Base-by-base conservation (phyloP, 2,797 vertebrate species). In the Oreochromis grahami region DNA sequence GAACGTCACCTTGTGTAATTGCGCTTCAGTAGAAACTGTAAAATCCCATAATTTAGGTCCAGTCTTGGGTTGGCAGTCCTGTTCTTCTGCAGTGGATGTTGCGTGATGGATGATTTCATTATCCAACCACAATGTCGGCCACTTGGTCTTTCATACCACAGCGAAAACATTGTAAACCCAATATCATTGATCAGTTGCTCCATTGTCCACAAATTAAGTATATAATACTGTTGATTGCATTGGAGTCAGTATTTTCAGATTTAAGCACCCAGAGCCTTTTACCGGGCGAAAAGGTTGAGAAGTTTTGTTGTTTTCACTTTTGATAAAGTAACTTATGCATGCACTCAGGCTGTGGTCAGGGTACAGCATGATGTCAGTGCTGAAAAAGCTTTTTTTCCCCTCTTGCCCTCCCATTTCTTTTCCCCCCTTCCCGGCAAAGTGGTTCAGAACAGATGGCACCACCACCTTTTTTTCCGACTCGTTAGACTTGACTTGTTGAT, bases 401-500 rank as follows among this genome's bases (percentile, higher is more conserved):
- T 53, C 74, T 52, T 74, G 9, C 85, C 65, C 52, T 81, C 84
- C 81, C 34, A 24, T 80, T 78, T 83, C 43, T 80, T 87, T 88
- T 78, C 52, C 78, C 65, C 77, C 79, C 87, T 92, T 88, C 79
- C 82, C 87, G 55, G 90, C 90, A 95, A 94, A 93, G 87, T 81
- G 91, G 85, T 93, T 90, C 76, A 76, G 92, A 96, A 93, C 96
- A 97, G 96, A 97, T 97, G 97, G 96, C 88, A 85, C 88, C 91
- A 92, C 91, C 93, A 93, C 92, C 92, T 95, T 95, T 93, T 95
- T 95, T 96, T 96, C 95, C 92, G 83, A 95, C 93, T 95, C 94
- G 94, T 97, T 97, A 97, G 94, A 94, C 95, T 93, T 93, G 94
- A 96, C 95, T 95, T 95, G 95, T 95, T 96, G 95, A 96, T 96